These are phyloP conservation scores for Hydrozoanthus tunicans DNA, from an alignment of 64 coral and sea anemone species.

Conservation along the genomic window DNA sequence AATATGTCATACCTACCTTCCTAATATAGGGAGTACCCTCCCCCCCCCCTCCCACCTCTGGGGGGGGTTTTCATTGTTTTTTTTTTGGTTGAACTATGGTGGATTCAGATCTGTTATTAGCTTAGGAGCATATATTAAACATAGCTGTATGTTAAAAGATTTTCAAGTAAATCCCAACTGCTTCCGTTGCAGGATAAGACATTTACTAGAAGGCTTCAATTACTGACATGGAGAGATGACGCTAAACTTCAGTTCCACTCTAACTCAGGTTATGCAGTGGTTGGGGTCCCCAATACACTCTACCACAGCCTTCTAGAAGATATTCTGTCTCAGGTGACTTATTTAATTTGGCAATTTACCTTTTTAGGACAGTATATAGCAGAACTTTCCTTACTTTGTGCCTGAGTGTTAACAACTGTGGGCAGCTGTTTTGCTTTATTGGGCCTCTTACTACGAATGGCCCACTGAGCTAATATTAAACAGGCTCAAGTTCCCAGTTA, in stretches of 20 bases:
- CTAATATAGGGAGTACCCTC: too few species aligned
- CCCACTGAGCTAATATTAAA: too few species aligned
- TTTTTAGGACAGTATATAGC: too few species aligned
- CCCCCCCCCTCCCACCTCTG: too few species aligned
- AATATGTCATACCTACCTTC: too few species aligned
- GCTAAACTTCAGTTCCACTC: neutral
- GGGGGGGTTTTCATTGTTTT: too few species aligned
- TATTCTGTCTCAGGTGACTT: constrained; percentile 62
- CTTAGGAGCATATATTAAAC: neutral
- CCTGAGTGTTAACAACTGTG: too few species aligned
- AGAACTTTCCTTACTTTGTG: too few species aligned
- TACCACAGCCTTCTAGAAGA: constrained; percentile 69
- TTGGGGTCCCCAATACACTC: constrained; percentile 70
- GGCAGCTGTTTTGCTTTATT: too few species aligned
- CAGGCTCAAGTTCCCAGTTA: too few species aligned
- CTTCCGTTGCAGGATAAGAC: constrained; percentile 39
- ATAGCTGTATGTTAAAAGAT: neutral
- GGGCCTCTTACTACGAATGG: too few species aligned
- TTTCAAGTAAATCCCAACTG: neutral
- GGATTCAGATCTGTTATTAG: neutral
- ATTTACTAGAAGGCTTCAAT: constrained; percentile 61
- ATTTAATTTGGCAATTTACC: neutral
- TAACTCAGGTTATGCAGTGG: constrained; percentile 50
- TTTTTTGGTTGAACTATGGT: too few species aligned
- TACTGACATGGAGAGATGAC: constrained; percentile 8